These are phyloP conservation scores for Neoseiulus cucumeris DNA, from an alignment of 1,140 invertebrate species.

Conservation along the genomic window DNA sequence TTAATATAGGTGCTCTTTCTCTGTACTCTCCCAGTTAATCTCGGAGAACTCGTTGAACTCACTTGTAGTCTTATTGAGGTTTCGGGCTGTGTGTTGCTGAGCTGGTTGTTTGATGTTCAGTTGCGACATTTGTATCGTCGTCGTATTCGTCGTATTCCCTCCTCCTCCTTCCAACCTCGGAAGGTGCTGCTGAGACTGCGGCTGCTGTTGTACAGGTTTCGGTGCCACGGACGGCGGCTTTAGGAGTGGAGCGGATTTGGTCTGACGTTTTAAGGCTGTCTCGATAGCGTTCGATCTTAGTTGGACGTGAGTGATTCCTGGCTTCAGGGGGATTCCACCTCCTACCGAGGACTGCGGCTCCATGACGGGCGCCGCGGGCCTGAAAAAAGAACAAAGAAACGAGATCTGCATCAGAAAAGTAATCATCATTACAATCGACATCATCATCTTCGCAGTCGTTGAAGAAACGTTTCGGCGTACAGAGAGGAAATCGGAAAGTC, in stretches of 20 bases:
- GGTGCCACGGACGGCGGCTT: neutral
- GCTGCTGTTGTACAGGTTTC: no score
- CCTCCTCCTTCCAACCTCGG: no score
- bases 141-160: neutral
- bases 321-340: neutral
- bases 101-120: neutral
- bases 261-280: neutral
- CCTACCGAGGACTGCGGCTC: neutral
- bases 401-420: no score
- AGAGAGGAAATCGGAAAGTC: no score
- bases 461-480: no score
- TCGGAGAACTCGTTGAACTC: no score
- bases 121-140: neutral
- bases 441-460: no score
- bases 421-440: no score
- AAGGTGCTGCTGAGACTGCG: no score
- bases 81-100: neutral
- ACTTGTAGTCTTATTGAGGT: conserved; percentile 5
- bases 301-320: neutral
- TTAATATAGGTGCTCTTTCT: no score
- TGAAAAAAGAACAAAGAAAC: neutral
- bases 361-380: neutral
- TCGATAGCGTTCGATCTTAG: conserved; percentile 2
- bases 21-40: no score
- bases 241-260: neutral